phyloP scores from a whole-genome alignment of 1,140 invertebrate species.

The Drosophila ironensis region DNA sequence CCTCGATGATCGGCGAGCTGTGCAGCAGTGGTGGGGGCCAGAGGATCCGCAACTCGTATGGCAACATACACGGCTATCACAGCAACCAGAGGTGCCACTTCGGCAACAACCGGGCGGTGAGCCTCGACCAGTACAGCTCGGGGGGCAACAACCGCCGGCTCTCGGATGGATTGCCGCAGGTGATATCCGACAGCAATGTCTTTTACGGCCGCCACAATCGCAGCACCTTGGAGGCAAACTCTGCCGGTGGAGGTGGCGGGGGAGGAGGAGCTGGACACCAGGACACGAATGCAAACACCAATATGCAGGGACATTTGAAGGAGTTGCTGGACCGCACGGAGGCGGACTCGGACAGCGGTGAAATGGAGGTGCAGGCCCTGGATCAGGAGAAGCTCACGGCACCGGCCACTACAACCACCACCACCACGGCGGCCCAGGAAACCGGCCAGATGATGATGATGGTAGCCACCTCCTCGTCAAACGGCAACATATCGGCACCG shows the following conservation, averaged over 20 bases:
- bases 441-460: background rate
- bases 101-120: conserved; percentile 80
- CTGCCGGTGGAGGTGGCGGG: too few species aligned
- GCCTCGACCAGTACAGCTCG: conserved; percentile 78
- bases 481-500: conserved; percentile 60
- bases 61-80: conserved; percentile 81
- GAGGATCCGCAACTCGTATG: conserved; percentile 79
- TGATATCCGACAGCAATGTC: conserved; percentile 81
- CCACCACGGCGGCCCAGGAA: background rate
- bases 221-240: conserved; percentile 44
- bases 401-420: background rate
- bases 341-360: conserved; percentile 22
- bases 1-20: conserved; percentile 81
- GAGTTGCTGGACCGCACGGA: conserved; percentile 31
- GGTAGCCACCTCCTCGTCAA: conserved; percentile 31
- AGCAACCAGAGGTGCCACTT: conserved; percentile 74
- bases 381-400: background rate
- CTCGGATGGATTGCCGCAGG: conserved; percentile 79
- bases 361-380: background rate
- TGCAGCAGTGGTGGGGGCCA: conserved; percentile 80
- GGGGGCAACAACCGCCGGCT: conserved; percentile 71
- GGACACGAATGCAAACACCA: conserved; percentile 73
- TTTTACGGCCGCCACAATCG: conserved; percentile 78
- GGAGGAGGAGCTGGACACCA: too few species aligned
- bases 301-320: conserved; percentile 23